phyloP scores from a whole-genome alignment of 2,113 vertebrate species.

The Nibea albiflora region DNA sequence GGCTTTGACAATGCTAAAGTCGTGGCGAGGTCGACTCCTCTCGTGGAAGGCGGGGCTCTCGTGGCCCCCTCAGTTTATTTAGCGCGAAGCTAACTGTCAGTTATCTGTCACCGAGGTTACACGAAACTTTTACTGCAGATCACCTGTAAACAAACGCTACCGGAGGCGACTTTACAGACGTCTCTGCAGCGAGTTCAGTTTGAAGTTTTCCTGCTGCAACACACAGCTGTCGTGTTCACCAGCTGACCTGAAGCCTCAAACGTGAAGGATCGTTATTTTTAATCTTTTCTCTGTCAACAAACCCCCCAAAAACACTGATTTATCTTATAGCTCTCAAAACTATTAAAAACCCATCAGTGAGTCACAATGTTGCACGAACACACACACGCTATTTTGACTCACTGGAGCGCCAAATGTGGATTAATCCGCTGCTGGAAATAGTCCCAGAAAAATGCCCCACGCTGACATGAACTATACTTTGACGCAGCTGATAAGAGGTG shows the following conservation, averaged over 20 bases:
- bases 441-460: no score
- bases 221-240: no score
- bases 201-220: no score
- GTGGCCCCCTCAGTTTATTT: background rate
- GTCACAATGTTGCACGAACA: no score
- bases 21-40: conserved; percentile 13
- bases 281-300: background rate
- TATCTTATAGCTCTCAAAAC: background rate
- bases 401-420: background rate
- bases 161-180: background rate
- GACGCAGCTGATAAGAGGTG: no score
- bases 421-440: background rate
- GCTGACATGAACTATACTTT: no score
- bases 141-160: background rate
- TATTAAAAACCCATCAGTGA: no score
- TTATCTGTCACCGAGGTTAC: background rate
- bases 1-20: conserved; percentile 64
- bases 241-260: no score
- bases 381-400: background rate
- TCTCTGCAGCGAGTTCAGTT: background rate
- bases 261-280: background rate
- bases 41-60: background rate
- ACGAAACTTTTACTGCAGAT: background rate
- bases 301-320: background rate
- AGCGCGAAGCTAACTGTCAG: no score